Evolutionary conservation across 2,888 invertebrate species (phyloP).

Genomic region (Ochropleura leucogaster): DNA sequence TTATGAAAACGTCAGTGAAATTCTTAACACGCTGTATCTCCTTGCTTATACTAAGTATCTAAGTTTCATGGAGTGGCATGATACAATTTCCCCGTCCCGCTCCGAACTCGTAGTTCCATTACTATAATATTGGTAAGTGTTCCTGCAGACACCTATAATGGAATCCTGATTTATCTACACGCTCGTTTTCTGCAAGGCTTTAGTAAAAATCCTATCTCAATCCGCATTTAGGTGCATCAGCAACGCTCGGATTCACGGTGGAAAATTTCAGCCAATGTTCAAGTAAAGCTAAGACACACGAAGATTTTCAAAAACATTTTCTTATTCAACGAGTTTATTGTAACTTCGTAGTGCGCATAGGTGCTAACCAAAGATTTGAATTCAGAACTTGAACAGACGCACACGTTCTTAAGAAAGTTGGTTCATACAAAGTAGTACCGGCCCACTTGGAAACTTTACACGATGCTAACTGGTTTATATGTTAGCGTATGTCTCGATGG

Average conservation of each 20-base stretch:
- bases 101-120: slow-evolving; percentile 8
- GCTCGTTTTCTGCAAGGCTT: slow-evolving; percentile 40
- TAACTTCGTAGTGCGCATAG: slow-evolving; percentile 40
- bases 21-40: slow-evolving; percentile 1
- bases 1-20: slow-evolving; percentile 1
- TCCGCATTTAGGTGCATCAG: slow-evolving; percentile 48
- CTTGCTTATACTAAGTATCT: background rate
- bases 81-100: background rate
- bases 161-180: slow-evolving; percentile 49
- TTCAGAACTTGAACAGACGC: slow-evolving; percentile 55
- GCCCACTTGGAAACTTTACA: slow-evolving; percentile 51
- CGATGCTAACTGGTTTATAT: slow-evolving; percentile 32
- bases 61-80: background rate
- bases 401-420: slow-evolving; percentile 52
- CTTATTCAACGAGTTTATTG: slow-evolving; percentile 46
- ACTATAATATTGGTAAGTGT: slow-evolving; percentile 27
- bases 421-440: slow-evolving; percentile 54
- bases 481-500: slow-evolving; percentile 41
- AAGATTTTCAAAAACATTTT: slow-evolving; percentile 45
- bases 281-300: slow-evolving; percentile 15
- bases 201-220: slow-evolving; percentile 49
- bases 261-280: slow-evolving; percentile 27
- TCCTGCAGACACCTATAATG: slow-evolving; percentile 33
- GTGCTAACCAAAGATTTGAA: slow-evolving; percentile 58
- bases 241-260: slow-evolving; percentile 18